Conservation (phyloP, 2,113 vertebrate genomes). For the Pteropus alecto region DNA sequence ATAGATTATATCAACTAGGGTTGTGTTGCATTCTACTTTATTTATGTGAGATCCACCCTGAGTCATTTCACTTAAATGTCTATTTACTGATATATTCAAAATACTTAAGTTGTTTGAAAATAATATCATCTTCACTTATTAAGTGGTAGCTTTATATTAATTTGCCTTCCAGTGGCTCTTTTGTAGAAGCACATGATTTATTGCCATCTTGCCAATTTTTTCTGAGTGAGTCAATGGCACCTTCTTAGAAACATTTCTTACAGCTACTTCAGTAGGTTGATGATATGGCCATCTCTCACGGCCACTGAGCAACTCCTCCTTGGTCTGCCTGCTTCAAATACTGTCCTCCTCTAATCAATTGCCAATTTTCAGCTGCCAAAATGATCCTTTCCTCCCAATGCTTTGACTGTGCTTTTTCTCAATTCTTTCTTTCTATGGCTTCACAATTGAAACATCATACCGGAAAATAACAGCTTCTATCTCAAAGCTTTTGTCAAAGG, state of each 20-base stretch:
- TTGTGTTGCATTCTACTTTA: neutral
- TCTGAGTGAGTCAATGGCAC: neutral
- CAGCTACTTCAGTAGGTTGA: neutral
- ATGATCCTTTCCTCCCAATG: neutral
- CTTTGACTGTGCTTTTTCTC: neutral
- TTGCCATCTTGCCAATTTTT: neutral
- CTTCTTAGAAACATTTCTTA: neutral
- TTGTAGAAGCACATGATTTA: neutral
- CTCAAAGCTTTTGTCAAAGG: neutral
- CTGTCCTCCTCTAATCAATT: neutral
- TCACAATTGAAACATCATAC: neutral
- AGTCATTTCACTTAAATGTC: neutral
- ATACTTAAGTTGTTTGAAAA: neutral
- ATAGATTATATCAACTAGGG: neutral
- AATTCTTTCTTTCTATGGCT: neutral
- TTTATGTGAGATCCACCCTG: neutral
- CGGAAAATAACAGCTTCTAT: neutral
- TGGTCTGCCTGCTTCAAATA: neutral
- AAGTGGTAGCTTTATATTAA: neutral
- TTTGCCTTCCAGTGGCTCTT: neutral
- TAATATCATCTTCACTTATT: neutral
- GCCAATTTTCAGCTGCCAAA: neutral
- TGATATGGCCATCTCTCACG: slow-evolving; percentile 14
- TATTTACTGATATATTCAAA: neutral
- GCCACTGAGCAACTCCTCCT: neutral